phyloP scores from a whole-genome alignment of 2,797 vertebrate genomes.

The Naso thynnoides region DNA sequence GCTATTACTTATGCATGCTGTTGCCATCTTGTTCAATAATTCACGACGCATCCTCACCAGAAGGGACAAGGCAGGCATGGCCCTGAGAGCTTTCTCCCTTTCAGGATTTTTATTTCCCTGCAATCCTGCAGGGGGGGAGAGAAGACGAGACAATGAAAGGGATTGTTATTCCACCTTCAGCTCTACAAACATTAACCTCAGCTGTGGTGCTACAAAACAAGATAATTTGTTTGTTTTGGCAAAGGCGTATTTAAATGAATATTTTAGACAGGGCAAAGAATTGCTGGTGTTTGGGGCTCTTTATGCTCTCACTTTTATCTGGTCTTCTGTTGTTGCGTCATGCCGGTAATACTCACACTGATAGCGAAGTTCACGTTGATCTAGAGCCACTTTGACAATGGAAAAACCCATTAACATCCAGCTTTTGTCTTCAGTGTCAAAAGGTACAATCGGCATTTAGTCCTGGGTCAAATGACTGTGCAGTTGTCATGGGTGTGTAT shows the following conservation, averaged over 20 bases:
- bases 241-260: conserved; percentile 7
- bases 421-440: no score
- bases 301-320: conserved; percentile 8
- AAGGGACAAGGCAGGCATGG: conserved; percentile 63
- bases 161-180: conserved; percentile 38
- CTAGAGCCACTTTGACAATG: no score
- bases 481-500: no score
- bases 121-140: conserved; percentile 28
- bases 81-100: conserved; percentile 58
- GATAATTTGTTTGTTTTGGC: conserved; percentile 36
- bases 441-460: no score
- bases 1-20: conserved; percentile 82
- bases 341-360: neutral
- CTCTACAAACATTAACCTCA: conserved; percentile 30
- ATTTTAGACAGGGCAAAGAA: neutral
- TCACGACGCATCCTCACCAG: conserved; percentile 68
- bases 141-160: conserved; percentile 38
- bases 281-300: neutral
- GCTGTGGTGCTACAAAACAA: conserved; percentile 36
- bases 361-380: conserved; percentile 10
- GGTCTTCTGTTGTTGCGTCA: neutral
- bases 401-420: no score
- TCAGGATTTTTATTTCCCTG: conserved; percentile 47
- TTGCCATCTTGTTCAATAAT: conserved; percentile 84
- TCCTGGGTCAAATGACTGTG: no score